These are phyloP conservation scores for Nebria ingens DNA, from an alignment of 1,140 invertebrate species.

Conservation along the genomic window DNA sequence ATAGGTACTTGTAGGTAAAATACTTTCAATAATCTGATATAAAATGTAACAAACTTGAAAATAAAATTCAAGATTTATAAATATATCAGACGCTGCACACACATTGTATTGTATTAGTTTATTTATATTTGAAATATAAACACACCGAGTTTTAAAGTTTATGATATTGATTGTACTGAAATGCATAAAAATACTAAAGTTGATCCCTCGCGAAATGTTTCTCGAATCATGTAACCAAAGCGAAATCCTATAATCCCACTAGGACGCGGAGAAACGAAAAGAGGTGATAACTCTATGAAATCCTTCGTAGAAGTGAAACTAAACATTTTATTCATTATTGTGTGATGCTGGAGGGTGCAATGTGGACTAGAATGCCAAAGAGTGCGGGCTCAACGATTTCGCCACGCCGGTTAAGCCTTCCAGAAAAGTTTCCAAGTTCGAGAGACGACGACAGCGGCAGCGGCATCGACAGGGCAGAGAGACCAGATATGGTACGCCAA, in stretches of 20 bases:
- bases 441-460: not conserved
- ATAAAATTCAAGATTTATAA: no score
- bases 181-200: conserved; percentile 10
- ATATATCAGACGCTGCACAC: no score
- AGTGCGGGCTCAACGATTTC: not conserved
- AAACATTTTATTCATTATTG: conserved; percentile 12
- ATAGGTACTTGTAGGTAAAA: no score
- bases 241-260: conserved; percentile 8
- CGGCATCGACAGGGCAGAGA: no score
- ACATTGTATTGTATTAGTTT: no score
- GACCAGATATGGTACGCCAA: not conserved
- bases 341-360: not conserved
- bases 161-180: not conserved
- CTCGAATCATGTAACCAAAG: conserved; percentile 10
- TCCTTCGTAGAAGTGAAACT: conserved; percentile 10
- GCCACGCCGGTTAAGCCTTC: not conserved
- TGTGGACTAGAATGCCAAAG: not conserved
- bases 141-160: no score
- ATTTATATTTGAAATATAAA: no score
- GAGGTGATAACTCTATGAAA: conserved; percentile 12
- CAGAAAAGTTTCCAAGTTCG: not conserved
- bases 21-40: no score
- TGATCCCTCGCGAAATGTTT: conserved; percentile 1
- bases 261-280: not conserved
- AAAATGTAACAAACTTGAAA: no score